phyloP scores from a whole-genome alignment of 2,797 vertebrate species.

The Bradypodion pumilum region DNA sequence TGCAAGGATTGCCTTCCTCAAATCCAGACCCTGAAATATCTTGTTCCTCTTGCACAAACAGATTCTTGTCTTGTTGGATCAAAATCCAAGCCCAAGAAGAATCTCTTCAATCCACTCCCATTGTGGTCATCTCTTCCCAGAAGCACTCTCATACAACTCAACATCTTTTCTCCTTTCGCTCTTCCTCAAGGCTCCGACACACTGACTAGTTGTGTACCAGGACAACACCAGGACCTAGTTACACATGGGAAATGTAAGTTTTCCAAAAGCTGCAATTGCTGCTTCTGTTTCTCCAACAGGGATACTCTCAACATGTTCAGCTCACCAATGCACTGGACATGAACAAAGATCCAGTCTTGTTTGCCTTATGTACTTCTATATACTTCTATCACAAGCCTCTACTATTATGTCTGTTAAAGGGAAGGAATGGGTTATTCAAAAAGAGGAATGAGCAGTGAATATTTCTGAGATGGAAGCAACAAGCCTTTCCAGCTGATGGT shows the following conservation, averaged over 20 bases:
- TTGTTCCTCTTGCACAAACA: background rate
- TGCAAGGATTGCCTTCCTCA: background rate
- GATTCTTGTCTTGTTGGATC: background rate
- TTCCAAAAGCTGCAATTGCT: background rate
- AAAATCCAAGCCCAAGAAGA: background rate
- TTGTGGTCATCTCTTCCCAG: background rate
- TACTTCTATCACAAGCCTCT: background rate
- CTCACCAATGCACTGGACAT: background rate
- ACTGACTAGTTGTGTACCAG: background rate
- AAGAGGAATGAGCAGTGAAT: no score
- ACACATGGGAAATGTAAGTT: background rate
- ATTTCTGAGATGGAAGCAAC: slow-evolving; percentile 40
- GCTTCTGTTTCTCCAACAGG: background rate
- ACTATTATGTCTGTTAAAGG: background rate
- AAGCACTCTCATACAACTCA: background rate
- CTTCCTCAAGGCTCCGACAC: background rate
- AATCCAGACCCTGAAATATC: background rate
- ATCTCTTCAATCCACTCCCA: background rate
- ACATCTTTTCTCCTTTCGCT: background rate
- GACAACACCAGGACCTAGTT: background rate
- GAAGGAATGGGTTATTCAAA: background rate
- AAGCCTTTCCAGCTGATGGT: slow-evolving; percentile 47
- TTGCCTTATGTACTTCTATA: background rate
- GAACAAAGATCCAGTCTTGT: background rate
- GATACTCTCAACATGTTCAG: no score